Percentiles rank a stretch among this genome's conserved stretches.
Evolutionary conservation across 2,888 invertebrate species (phyloP).

Genomic region (Drosophila macrospina): DNA sequence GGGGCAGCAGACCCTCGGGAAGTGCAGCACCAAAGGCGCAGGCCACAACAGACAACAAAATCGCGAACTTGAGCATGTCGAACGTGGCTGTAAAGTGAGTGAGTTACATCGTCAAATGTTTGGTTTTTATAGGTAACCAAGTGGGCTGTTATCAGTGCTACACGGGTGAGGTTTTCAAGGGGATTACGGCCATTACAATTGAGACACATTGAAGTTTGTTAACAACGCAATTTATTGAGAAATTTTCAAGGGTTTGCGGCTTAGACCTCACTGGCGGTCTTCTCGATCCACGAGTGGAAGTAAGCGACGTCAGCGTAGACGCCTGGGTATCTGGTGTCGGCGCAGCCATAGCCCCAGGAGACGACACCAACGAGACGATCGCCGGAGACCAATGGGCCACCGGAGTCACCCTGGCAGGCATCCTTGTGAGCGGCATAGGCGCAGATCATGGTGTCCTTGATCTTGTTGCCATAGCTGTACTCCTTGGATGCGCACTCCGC

Average conservation of each 20-base stretch:
- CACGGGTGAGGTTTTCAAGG: not conserved
- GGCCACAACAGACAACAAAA: slow-evolving; percentile 66
- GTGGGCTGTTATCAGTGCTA: slow-evolving; percentile 19
- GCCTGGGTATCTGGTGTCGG: slow-evolving; percentile 82
- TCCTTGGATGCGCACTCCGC: slow-evolving; percentile 16
- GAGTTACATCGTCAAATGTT: slow-evolving; percentile 1
- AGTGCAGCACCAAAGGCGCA: slow-evolving; percentile 69
- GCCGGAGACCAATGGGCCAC: slow-evolving; percentile 68
- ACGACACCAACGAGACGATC: slow-evolving; percentile 78
- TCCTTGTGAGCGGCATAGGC: slow-evolving; percentile 73
- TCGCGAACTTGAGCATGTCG: slow-evolving; percentile 74
- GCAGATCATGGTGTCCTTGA: slow-evolving; percentile 59
- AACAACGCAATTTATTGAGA: slow-evolving; percentile 47
- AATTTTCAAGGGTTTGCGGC: slow-evolving; percentile 9
- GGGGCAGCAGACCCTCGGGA: slow-evolving; percentile 72
- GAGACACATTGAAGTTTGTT: slow-evolving; percentile 19
- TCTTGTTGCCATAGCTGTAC: slow-evolving; percentile 53
- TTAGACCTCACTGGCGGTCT: slow-evolving; percentile 51
- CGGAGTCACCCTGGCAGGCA: slow-evolving; percentile 83
- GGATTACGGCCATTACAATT: slow-evolving; percentile 24
- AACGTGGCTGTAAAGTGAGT: slow-evolving; percentile 78
- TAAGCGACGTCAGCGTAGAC: slow-evolving; percentile 83
- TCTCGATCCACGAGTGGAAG: slow-evolving; percentile 53
- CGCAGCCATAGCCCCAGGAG: slow-evolving; percentile 85
- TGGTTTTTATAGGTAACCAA: slow-evolving; percentile 40